A percentile compares a stretch with the other conserved stretches of the same genome.
phyloP scores from a whole-genome alignment of 2,113 vertebrate genomes.

The Tonatia bakeri region DNA sequence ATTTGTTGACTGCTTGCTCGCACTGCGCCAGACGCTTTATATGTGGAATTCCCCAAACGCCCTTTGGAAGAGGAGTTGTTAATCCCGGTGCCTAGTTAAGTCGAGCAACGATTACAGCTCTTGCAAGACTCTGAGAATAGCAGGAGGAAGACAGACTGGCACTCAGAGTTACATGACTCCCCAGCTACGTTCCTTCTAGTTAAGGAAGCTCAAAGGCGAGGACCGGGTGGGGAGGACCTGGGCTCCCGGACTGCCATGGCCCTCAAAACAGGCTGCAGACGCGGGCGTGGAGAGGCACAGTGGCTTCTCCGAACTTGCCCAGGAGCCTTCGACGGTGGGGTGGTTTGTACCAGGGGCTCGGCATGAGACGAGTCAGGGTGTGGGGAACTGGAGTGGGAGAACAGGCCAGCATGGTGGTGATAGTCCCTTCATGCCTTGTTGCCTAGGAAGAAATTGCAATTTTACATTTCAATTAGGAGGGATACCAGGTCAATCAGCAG shows the following conservation, averaged over 20 bases:
- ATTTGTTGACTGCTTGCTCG: not conserved
- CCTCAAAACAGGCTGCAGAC: not conserved
- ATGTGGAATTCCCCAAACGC: not conserved
- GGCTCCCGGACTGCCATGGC: fast-evolving
- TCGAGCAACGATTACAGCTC: not conserved
- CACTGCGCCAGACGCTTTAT: fast-evolving
- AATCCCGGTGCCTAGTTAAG: not conserved
- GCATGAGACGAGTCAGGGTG: not conserved
- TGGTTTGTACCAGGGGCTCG: not conserved
- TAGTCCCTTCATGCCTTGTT: slow-evolving; percentile 60
- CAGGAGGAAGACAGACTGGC: not conserved
- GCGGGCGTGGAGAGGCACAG: fast-evolving
- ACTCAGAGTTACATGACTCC: not conserved
- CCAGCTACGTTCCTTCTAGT: not conserved
- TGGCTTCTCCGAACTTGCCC: not conserved
- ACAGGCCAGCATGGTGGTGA: not conserved
- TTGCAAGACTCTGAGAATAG: not conserved
- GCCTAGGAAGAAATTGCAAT: slow-evolving; percentile 76
- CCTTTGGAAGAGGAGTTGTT: not conserved
- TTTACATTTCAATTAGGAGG: slow-evolving; percentile 84
- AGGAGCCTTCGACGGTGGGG: not conserved
- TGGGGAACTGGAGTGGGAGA: not conserved
- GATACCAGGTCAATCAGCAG: slow-evolving; percentile 81
- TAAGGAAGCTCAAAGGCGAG: not conserved
- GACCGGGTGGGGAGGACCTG: not conserved